Evolutionary conservation across 2,797 vertebrate species (phyloP), one percentile per base, ranked within the genome.

Genomic region (Thamnophis elegans): DNA sequence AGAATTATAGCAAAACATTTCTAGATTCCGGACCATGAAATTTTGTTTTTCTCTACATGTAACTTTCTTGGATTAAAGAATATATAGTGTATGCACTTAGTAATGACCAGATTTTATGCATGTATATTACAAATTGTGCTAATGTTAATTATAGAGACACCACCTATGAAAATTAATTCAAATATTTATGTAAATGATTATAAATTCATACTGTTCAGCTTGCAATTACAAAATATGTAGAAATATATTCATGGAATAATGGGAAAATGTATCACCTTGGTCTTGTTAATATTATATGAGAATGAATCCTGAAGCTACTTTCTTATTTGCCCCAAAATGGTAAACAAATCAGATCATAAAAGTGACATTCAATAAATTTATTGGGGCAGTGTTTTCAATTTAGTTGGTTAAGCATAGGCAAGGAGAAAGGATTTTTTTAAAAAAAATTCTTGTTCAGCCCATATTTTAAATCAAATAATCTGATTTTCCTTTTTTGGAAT

Each of bases 151-250:
- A 32, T 28, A 91, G 51, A 28, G 1, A 28, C 26, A 16, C 28
- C 53, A 86, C 55, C 56, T 88, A 92, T 78, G 36, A 54, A 88
- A 88, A 88, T 58, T 68, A 88, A 92, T 88, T 88, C 56, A 86
- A 87, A 36, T 65, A 92, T 78, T 68, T 82, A 78, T 28, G 28
- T 9, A 36, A 59, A 42, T 82, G 51, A n/a, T 47, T 82, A 88
- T 26, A 88, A 16, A 47, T 82, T 58, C 7, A 88, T 89, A 55
- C 54, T 36, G 78, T 82, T 56, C 3, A 8, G 55, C 65, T 78
- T 88, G 13, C 36, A 88, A 47, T 88, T 92, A 92, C 42, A 88
- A 92, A 92, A 28, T 26, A 55, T 58, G 36, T 22, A 78, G 58
- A 78, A 60, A 51, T 92, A 55, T 92, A 92, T 58, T 9, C 5